Conservation (phyloP, 2,113 vertebrate genomes). For the Nannobrachium achirus region DNA sequence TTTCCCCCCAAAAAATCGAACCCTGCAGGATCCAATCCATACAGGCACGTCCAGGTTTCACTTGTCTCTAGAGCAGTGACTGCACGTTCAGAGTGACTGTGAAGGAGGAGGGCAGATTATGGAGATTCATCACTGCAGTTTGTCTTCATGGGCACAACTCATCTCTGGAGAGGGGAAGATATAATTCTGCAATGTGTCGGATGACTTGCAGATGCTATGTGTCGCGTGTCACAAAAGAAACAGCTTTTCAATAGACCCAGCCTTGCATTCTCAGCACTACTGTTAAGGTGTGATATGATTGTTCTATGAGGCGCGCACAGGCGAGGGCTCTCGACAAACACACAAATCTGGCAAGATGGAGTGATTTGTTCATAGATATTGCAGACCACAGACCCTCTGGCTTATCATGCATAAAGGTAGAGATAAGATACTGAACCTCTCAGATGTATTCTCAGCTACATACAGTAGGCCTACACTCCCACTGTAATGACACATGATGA, state of each 20-base stretch:
- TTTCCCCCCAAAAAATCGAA: no score
- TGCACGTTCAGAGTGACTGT: constrained; percentile 32
- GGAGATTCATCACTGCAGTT: constrained; percentile 71
- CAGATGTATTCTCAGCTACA: not conserved
- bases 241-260: constrained; percentile 49
- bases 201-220: constrained; percentile 68
- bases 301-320: not conserved
- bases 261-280: constrained; percentile 49
- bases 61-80: constrained; percentile 33
- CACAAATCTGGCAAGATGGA: constrained; percentile 19
- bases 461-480: not conserved
- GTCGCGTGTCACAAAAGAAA: constrained; percentile 44
- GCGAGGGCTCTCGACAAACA: constrained; percentile 37
- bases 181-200: constrained; percentile 59
- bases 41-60: constrained; percentile 47
- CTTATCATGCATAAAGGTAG: not conserved
- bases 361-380: constrained; percentile 16
- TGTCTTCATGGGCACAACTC: constrained; percentile 64
- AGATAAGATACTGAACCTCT: constrained; percentile 5
- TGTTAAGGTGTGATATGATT: constrained; percentile 39
- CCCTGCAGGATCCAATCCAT: no score
- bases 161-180: constrained; percentile 49
- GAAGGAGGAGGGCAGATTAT: constrained; percentile 58
- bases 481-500: not conserved
- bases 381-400: constrained; percentile 6